Conservation (phyloP, 2,113 vertebrate species). For the Vanacampus margaritifer region DNA sequence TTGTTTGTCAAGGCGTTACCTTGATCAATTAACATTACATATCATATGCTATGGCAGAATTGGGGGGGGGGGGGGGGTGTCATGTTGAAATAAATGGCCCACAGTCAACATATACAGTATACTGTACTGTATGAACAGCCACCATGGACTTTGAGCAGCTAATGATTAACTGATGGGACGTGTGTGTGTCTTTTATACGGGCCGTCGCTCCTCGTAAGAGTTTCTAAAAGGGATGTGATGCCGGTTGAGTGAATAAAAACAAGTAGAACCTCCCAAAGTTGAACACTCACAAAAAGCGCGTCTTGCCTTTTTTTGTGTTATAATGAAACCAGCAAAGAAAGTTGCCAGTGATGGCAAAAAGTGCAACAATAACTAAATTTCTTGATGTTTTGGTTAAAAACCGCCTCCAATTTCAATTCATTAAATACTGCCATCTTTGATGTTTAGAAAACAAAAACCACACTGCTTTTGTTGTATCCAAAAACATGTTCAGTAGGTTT, state of each 20-base stretch:
- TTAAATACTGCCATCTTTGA: too few relatives aligned
- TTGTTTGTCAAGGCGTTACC: not conserved
- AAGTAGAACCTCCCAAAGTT: not conserved
- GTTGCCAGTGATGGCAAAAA: too few relatives aligned
- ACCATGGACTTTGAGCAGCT: not conserved
- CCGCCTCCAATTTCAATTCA: too few relatives aligned
- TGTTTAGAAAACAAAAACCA: too few relatives aligned
- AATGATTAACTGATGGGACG: not conserved
- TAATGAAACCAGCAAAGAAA: not conserved
- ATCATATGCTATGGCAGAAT: not conserved
- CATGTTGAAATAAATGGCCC: not conserved
- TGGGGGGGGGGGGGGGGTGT: not conserved
- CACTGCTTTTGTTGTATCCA: too few relatives aligned
- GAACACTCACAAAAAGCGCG: not conserved
- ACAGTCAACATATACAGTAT: not conserved
- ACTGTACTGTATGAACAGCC: not conserved
- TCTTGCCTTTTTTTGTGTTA: not conserved
- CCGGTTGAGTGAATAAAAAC: not conserved
- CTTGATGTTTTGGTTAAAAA: too few relatives aligned
- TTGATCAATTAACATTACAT: not conserved
- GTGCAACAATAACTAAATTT: too few relatives aligned
- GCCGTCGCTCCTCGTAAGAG: not conserved
- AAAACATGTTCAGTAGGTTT: too few relatives aligned
- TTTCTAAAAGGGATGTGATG: not conserved
- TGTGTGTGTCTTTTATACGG: not conserved